These are phyloP conservation scores for Brotula barbata DNA, from an alignment of 2,797 vertebrate genomes.

Conservation along the genomic window DNA sequence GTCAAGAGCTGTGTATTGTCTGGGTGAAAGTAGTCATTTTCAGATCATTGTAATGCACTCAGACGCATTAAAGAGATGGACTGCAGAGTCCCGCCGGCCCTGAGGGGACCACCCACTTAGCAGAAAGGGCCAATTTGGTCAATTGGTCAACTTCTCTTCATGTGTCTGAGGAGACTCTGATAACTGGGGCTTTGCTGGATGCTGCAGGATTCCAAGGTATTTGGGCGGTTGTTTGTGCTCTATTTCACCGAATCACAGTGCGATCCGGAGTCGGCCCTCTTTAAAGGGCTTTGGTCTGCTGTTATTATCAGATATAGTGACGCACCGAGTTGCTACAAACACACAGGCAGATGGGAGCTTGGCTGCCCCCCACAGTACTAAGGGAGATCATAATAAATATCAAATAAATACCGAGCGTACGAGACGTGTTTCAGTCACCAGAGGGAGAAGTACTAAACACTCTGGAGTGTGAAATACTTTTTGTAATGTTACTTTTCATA, in stretches of 20 bases:
- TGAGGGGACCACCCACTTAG: slow-evolving; percentile 69
- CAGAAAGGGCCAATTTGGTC: slow-evolving; percentile 41
- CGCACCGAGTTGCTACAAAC: slow-evolving; percentile 33
- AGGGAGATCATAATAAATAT: slow-evolving; percentile 10
- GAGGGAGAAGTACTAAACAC: too few relatives aligned
- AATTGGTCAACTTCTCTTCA: slow-evolving; percentile 50
- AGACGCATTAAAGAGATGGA: slow-evolving; percentile 67
- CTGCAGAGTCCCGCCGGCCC: slow-evolving; percentile 44
- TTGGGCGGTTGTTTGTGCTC: not conserved
- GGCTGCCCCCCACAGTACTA: slow-evolving; percentile 64
- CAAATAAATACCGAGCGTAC: too few relatives aligned
- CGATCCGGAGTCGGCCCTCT: not conserved
- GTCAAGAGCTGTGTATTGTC: slow-evolving; percentile 52
- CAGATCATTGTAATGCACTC: slow-evolving; percentile 65
- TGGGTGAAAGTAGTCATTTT: slow-evolving; percentile 56
- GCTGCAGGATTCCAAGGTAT: not conserved
- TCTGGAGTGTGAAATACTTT: too few relatives aligned
- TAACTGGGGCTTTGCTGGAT: not conserved
- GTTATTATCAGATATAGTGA: slow-evolving; percentile 48
- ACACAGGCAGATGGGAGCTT: slow-evolving; percentile 26
- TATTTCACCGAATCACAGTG: slow-evolving; percentile 2
- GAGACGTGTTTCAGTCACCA: too few relatives aligned
- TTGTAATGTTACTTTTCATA: too few relatives aligned
- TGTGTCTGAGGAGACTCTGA: not conserved
- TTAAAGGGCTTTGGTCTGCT: slow-evolving; percentile 17